Conservation (phyloP, 1,140 invertebrate genomes). For the Cataglyphis hispanica region DNA sequence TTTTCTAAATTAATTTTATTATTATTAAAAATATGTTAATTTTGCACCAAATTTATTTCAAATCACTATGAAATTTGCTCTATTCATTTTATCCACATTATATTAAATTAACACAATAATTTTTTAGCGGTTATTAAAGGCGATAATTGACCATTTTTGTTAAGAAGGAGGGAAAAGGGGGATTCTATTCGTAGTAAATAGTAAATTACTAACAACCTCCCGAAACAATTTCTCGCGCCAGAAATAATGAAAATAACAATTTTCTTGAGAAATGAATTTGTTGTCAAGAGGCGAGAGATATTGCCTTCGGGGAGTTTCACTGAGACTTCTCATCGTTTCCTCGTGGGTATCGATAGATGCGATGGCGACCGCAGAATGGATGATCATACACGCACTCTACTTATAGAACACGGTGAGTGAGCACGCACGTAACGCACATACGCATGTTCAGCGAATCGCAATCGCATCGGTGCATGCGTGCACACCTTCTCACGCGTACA, state of each 20-base stretch:
- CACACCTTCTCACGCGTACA: constrained; percentile 45
- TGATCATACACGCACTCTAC: constrained; percentile 49
- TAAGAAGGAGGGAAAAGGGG: too few relatives aligned
- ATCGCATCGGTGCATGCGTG: constrained; percentile 53
- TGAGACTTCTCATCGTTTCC: background rate
- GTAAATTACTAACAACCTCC: background rate
- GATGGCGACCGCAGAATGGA: constrained; percentile 45
- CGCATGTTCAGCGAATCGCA: constrained; percentile 62
- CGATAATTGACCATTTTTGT: background rate
- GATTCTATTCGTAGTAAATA: background rate
- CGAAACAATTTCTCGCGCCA: background rate
- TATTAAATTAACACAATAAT: too few relatives aligned
- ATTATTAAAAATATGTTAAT: too few relatives aligned
- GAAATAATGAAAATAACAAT: background rate
- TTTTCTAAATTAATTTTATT: too few relatives aligned
- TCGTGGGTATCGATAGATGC: constrained; percentile 33
- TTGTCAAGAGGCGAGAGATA: background rate
- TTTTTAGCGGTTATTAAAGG: background rate
- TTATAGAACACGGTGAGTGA: constrained; percentile 48
- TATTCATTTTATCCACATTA: too few relatives aligned
- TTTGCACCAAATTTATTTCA: too few relatives aligned
- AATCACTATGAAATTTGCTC: too few relatives aligned
- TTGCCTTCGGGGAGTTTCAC: background rate
- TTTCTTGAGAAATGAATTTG: background rate
- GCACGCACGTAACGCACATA: constrained; percentile 66